Conservation (phyloP, 1,140 invertebrate species). For the Leptestheria dahalacensis region DNA sequence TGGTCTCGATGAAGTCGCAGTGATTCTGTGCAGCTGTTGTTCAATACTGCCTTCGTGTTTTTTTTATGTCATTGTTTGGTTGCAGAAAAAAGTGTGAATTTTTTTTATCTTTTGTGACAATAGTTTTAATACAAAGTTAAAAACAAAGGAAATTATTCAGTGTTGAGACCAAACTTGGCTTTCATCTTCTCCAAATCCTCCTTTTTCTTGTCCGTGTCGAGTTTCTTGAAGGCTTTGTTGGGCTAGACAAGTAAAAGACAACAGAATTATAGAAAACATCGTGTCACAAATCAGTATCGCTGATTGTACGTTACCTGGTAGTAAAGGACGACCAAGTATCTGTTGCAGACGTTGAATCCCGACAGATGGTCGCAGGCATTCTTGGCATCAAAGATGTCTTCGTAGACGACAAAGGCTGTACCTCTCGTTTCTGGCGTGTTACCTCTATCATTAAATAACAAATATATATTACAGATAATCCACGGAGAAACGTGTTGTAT, state of each 20-base stretch:
- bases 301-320: slow-evolving; percentile 47
- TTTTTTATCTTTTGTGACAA: background rate
- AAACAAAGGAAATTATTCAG: slow-evolving; percentile 23
- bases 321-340: slow-evolving; percentile 94
- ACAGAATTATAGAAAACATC: background rate
- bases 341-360: slow-evolving; percentile 97
- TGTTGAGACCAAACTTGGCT: slow-evolving; percentile 68
- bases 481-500: slow-evolving; percentile 1
- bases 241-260: slow-evolving; percentile 40
- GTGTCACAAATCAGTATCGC: background rate
- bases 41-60: background rate
- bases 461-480: background rate
- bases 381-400: slow-evolving; percentile 99
- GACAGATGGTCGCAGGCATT: slow-evolving; percentile 98
- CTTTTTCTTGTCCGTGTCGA: slow-evolving; percentile 92
- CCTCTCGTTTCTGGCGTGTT: slow-evolving; percentile 95
- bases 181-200: slow-evolving; percentile 95
- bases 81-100: background rate
- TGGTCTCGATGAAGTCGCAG: slow-evolving; percentile 74
- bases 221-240: slow-evolving; percentile 88
- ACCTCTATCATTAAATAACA: slow-evolving; percentile 46
- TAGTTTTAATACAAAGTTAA: background rate
- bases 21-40: slow-evolving; percentile 33
- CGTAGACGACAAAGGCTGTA: slow-evolving; percentile 97
- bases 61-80: slow-evolving; percentile 4